Conservation (phyloP, 23 tunicate genomes). For the Ascidia mentula region DNA sequence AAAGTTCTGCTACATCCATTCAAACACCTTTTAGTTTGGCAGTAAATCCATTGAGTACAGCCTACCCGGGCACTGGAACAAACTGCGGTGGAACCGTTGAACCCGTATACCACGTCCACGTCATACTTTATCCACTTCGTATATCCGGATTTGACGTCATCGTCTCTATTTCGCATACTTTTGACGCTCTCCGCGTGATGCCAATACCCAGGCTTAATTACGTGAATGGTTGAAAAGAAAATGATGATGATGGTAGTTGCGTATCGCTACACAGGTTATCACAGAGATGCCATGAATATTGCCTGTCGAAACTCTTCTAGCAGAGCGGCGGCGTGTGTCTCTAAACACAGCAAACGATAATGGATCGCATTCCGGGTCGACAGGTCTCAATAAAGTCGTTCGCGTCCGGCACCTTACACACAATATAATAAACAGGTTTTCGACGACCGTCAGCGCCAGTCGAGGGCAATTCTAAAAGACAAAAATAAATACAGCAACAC, state of each 20-base stretch:
- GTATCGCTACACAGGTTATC: no score
- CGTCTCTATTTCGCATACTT: neutral
- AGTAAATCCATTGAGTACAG: neutral
- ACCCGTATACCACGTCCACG: neutral
- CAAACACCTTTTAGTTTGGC: no score
- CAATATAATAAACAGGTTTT: neutral
- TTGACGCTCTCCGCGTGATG: neutral
- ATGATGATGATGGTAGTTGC: no score
- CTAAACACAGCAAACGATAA: neutral
- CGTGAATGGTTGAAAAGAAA: no score
- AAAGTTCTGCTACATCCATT: neutral
- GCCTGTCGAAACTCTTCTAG: neutral
- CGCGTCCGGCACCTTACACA: no score
- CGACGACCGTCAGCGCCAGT: neutral
- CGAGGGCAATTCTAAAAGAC: neutral
- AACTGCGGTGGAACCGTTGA: neutral
- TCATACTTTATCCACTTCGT: neutral
- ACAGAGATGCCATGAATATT: neutral
- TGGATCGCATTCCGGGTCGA: neutral
- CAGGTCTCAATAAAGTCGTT: neutral
- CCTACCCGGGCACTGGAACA: neutral
- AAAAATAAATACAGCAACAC: neutral
- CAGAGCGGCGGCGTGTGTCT: neutral
- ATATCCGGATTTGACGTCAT: constrained; percentile 12
- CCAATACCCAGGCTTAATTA: no score